Conservation (phyloP, 92 coral and sea anemone species). For the Isaurus tuberculatus region DNA sequence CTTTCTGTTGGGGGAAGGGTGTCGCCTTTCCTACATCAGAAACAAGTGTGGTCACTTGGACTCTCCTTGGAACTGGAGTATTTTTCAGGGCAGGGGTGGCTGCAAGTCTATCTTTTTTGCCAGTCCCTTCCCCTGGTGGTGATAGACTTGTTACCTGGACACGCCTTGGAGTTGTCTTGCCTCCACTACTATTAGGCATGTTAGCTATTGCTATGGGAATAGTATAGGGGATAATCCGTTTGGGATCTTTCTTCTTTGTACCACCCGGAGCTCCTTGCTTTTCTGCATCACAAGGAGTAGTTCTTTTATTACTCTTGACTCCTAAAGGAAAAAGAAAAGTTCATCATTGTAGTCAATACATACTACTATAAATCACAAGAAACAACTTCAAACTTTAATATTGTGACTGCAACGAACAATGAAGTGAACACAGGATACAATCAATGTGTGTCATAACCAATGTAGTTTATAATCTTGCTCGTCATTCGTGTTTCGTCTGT, state of each 20-base stretch:
- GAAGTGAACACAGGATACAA: too few species aligned
- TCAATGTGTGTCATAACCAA: too few species aligned
- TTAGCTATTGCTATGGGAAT: constrained; percentile 66
- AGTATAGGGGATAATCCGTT: constrained; percentile 64
- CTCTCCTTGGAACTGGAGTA: constrained; percentile 41
- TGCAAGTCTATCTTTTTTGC: background rate
- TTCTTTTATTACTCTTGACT: background rate
- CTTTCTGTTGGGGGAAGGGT: background rate
- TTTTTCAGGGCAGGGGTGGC: constrained; percentile 15
- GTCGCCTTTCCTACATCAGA: background rate
- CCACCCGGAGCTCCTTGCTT: constrained; percentile 34
- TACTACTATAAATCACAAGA: too few species aligned
- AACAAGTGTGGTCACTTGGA: constrained; percentile 37
- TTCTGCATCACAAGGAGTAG: constrained; percentile 9
- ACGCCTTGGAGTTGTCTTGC: constrained; percentile 54
- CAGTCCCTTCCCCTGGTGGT: background rate
- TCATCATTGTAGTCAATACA: too few species aligned
- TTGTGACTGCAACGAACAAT: too few species aligned
- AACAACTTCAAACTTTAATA: too few species aligned
- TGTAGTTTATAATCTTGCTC: too few species aligned
- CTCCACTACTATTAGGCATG: constrained; percentile 55
- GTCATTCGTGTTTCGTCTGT: too few species aligned
- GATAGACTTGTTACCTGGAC: constrained; percentile 27
- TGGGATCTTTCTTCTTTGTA: constrained; percentile 65
- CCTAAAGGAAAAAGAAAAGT: background rate